Base-by-base conservation (phyloP, 2,113 vertebrate genomes). In the Hoplias malabaricus region DNA sequence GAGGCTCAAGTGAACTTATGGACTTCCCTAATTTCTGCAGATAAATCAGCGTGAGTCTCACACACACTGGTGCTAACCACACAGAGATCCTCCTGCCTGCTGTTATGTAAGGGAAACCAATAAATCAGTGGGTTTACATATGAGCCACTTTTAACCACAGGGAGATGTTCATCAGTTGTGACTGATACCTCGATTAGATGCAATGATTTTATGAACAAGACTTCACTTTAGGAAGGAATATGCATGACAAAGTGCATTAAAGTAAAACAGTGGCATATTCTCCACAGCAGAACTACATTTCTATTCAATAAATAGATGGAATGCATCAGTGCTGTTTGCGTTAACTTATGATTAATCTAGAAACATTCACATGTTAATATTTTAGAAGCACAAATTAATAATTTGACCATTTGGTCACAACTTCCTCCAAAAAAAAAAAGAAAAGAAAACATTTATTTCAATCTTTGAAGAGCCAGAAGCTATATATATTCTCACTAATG, bases 11-110 rank as follows among this genome's bases (percentile, higher is more conserved):
- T 61, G 57, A 61, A 61, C 57, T 61, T 61, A 61, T 61, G 57
- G 57, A 61, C 57, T 61, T 61, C 57, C 57, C 57, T 61, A 61
- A 61, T 61, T 61, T 61, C 57, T 61, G 14, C 57, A 61, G 57
- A 61, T 61, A 61, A 61, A 61, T 61, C 57, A 61, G 57, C 29
- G 7, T 29, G 14, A 61, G 57, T 14, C 14, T 33, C 57, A 19
- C 57, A 33, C 29, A 33, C 29, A 21, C 27, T 19, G 27, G 57
- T 29, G 5, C 13, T 33, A 14, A 27, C 25, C 27, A 31, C 25
- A 29, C 56, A 19, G 4, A 27, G 29, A 61, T 6, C 56, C 56
- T 13, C 57, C 57, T 48, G 29, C 57, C 57, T 33, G 57, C 29
- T 61, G 57, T 61, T 33, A 61, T 33, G 29, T 33, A 33, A 61